Conservation (phyloP, 2,888 invertebrate genomes). For the Macaria notata region DNA sequence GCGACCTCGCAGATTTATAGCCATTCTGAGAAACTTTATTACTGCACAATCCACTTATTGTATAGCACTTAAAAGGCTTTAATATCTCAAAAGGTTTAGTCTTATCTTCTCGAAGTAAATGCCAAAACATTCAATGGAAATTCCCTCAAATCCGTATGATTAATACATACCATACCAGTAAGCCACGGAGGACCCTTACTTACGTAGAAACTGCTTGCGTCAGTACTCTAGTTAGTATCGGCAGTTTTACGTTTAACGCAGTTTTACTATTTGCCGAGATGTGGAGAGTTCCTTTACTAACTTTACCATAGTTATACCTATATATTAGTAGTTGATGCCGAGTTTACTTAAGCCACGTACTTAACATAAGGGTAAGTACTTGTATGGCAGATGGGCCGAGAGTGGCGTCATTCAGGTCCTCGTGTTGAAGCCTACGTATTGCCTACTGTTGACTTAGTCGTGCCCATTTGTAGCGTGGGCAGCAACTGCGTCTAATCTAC, state of each 20-base stretch:
- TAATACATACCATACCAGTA: too few species aligned
- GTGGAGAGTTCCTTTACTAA: constrained; percentile 8
- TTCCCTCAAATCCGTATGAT: too few species aligned
- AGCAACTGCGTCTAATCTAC: neutral
- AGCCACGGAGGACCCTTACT: too few species aligned
- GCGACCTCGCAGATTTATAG: constrained; percentile 8
- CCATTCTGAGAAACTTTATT: constrained; percentile 2
- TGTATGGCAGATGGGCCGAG: constrained; percentile 2
- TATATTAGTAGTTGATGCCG: neutral
- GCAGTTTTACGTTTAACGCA: constrained; percentile 19
- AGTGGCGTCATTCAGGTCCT: constrained; percentile 9
- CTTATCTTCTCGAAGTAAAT: too few species aligned
- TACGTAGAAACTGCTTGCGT: constrained; percentile 22
- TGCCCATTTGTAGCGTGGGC: constrained; percentile 17
- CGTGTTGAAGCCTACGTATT: constrained; percentile 10
- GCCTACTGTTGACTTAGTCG: constrained; percentile 11
- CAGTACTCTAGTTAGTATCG: constrained; percentile 16
- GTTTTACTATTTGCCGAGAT: constrained; percentile 21
- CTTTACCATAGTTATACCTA: neutral
- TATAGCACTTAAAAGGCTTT: too few species aligned
- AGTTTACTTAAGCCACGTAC: too few species aligned
- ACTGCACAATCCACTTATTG: too few species aligned
- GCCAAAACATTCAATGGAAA: too few species aligned
- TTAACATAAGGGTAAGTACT: neutral
- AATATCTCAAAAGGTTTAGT: too few species aligned